A percentile compares a stretch with the other conserved stretches of the same genome.
Evolutionary conservation across 2,888 invertebrate genomes (phyloP).

Genomic region (Anoplius nigerrimus): DNA sequence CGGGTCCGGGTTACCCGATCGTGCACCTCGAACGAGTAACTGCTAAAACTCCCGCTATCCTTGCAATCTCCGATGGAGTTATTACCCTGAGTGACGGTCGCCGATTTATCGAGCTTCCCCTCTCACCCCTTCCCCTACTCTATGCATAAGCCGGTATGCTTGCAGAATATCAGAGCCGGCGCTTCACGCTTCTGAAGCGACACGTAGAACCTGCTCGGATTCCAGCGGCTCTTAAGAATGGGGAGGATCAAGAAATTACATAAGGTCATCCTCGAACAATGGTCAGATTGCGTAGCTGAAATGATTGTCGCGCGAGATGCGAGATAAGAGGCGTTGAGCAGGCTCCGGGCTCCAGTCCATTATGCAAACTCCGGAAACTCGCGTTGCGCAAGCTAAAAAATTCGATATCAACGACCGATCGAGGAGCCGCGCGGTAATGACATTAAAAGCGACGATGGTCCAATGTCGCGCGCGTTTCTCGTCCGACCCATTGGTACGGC

Average conservation of each 20-base stretch:
- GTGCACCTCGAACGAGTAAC: no score
- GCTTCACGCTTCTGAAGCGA: no score
- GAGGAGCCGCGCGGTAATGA: slow-evolving; percentile 16
- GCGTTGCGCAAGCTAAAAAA: slow-evolving; percentile 21
- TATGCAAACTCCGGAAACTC: slow-evolving; percentile 31
- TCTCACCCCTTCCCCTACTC: no score
- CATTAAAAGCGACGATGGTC: slow-evolving; percentile 9
- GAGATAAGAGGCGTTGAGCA: slow-evolving; percentile 15
- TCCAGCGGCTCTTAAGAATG: background rate
- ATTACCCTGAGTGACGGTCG: background rate
- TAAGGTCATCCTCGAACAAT: slow-evolving; percentile 36
- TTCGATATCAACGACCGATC: slow-evolving; percentile 15
- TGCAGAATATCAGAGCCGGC: no score
- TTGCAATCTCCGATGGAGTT: background rate
- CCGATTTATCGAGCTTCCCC: background rate
- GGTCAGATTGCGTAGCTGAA: slow-evolving; percentile 33
- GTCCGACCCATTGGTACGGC: background rate
- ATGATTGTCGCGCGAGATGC: slow-evolving; percentile 31
- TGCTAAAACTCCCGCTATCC: no score
- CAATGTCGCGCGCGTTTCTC: slow-evolving; percentile 1
- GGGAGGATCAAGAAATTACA: slow-evolving; percentile 31
- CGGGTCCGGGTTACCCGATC: no score
- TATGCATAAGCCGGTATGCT: no score
- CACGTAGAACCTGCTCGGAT: slow-evolving; percentile 22
- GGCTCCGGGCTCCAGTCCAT: background rate